These are phyloP conservation scores for Galaxea fascicularis DNA, from an alignment of 92 coral and sea anemone genomes.

Conservation along the genomic window DNA sequence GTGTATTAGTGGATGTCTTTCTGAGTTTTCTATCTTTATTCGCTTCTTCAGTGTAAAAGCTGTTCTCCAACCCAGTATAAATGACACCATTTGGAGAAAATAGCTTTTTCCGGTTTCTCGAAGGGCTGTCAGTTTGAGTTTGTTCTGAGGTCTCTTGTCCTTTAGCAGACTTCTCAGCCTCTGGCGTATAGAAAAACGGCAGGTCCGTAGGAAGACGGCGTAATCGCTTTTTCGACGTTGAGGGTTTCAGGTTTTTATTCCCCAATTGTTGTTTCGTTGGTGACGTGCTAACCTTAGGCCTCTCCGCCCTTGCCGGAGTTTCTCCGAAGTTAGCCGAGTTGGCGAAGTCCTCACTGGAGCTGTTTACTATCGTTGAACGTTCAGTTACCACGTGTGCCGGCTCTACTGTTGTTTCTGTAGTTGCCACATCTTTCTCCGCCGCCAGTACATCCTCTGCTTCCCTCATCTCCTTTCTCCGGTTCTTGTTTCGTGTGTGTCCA, in stretches of 20 bases:
- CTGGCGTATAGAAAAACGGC: slow-evolving; percentile 66
- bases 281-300: not conserved
- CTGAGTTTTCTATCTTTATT: slow-evolving; percentile 9
- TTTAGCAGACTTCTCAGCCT: not conserved
- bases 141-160: not conserved
- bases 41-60: slow-evolving; percentile 41
- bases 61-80: slow-evolving; percentile 30
- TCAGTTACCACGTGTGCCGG: not conserved
- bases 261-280: slow-evolving; percentile 5
- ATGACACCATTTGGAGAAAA: slow-evolving; percentile 16
- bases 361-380: not conserved
- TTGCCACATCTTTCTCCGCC: not conserved
- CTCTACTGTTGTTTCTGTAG: not conserved
- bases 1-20: slow-evolving; percentile 28
- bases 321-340: not conserved
- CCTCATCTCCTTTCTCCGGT: slow-evolving; percentile 6
- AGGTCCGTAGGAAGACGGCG: slow-evolving; percentile 57
- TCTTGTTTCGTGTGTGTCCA: slow-evolving; percentile 15
- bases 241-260: not conserved
- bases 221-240: slow-evolving; percentile 13
- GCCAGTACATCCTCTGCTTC: slow-evolving; percentile 28
- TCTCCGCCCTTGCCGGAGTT: not conserved
- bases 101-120: not conserved
- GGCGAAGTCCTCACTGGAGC: slow-evolving; percentile 1
- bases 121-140: slow-evolving; percentile 1